phyloP scores from a whole-genome alignment of 2,113 vertebrate genomes.

The Myxocyprinus asiaticus region DNA sequence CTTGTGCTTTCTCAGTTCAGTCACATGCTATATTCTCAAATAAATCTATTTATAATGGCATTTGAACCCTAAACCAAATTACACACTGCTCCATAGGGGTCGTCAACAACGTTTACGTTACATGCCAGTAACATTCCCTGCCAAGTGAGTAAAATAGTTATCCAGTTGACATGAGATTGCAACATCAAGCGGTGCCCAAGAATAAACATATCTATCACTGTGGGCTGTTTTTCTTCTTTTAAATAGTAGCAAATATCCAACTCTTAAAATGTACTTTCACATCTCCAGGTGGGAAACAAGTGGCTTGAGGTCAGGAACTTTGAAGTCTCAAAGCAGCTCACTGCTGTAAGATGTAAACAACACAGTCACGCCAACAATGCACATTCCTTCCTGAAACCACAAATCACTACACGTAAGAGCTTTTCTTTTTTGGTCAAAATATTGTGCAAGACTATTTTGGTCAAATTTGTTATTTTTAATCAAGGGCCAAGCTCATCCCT shows the following conservation, averaged over 20 bases:
- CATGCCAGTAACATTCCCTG: background rate
- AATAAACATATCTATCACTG: constrained; percentile 5
- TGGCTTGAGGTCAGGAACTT: background rate
- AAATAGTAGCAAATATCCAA: constrained; percentile 8
- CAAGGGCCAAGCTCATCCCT: background rate
- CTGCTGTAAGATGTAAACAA: background rate
- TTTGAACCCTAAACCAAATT: constrained; percentile 9
- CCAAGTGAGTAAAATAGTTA: constrained; percentile 25
- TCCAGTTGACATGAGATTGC: background rate
- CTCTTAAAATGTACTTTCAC: background rate
- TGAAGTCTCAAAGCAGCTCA: background rate
- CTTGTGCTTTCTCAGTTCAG: background rate
- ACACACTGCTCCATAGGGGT: background rate
- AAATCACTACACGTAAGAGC: background rate
- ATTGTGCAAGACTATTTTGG: background rate
- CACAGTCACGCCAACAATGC: constrained; percentile 9
- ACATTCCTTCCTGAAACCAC: constrained; percentile 6
- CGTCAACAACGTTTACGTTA: background rate
- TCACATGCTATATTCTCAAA: background rate
- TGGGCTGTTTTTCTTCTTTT: background rate
- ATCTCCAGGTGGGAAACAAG: background rate
- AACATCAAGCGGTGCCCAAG: background rate
- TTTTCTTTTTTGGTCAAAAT: background rate
- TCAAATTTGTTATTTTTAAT: background rate
- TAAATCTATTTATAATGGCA: background rate